Evolutionary conservation across 2,797 vertebrate genomes (phyloP).

Genomic region (Alosa sapidissima): DNA sequence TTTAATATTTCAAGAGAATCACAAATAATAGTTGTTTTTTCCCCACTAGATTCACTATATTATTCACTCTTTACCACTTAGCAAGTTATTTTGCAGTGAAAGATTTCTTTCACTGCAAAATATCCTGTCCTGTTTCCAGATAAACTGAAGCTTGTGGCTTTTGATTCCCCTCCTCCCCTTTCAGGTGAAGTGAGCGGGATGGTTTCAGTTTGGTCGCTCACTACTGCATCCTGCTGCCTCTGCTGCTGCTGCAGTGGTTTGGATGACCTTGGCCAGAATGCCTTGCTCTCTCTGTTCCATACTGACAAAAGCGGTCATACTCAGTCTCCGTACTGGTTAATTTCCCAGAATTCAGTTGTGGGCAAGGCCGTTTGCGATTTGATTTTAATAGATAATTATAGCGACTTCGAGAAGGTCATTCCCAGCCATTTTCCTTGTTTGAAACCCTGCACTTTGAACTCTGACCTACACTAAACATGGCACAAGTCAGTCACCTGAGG

Average conservation of each 20-base stretch:
- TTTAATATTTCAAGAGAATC: not conserved
- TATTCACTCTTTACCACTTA: not conserved
- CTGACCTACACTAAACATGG: not conserved
- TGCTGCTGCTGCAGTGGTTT: not conserved
- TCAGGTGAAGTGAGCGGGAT: not conserved
- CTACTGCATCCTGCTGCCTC: not conserved
- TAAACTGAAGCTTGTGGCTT: slow-evolving; percentile 1
- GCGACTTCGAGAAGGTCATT: no score
- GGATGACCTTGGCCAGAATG: not conserved
- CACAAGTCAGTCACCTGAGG: not conserved
- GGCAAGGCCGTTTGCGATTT: no score
- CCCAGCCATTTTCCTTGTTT: no score
- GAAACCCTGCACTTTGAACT: not conserved
- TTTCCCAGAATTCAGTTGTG: not conserved
- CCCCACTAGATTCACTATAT: not conserved
- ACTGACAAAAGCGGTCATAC: not conserved
- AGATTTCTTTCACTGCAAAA: no score
- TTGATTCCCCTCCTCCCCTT: not conserved
- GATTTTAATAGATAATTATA: no score
- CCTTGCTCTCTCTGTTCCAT: not conserved
- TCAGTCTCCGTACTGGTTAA: not conserved
- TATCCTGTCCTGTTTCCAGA: not conserved
- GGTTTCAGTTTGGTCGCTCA: not conserved
- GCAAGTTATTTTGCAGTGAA: not conserved
- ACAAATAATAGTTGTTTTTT: not conserved